Evolutionary conservation across 2,888 invertebrate species (phyloP).

Genomic region (Papilio protenor): DNA sequence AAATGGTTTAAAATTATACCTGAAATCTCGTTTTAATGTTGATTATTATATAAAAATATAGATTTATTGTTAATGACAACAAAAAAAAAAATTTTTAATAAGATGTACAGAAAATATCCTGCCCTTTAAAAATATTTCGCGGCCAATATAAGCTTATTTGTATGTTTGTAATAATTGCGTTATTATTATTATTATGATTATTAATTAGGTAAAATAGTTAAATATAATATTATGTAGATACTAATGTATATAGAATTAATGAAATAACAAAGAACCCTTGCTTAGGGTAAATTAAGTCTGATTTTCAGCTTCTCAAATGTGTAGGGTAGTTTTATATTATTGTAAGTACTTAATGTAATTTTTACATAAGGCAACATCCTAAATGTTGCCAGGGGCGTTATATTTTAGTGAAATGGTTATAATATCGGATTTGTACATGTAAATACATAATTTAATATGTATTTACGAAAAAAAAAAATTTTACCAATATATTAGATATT

Average conservation of each 20-base stretch:
- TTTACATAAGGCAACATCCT: neutral
- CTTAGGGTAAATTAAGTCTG: constrained; percentile 36
- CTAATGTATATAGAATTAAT: constrained; percentile 13
- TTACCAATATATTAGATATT: neutral
- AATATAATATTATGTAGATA: neutral
- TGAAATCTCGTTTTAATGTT: neutral
- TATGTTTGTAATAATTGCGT: neutral
- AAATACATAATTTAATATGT: constrained; percentile 14
- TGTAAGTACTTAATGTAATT: constrained; percentile 34
- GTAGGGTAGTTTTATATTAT: constrained; percentile 34
- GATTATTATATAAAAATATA: neutral
- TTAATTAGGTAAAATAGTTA: neutral
- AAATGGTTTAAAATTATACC: neutral
- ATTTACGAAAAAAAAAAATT: no score
- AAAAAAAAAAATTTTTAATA: no score
- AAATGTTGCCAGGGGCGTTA: constrained; percentile 27
- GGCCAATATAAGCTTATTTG: neutral
- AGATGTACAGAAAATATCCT: neutral
- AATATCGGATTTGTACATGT: constrained; percentile 31
- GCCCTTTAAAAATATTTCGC: neutral
- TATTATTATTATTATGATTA: no score
- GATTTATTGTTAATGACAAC: no score
- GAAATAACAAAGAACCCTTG: constrained; percentile 27
- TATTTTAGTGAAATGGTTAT: neutral
- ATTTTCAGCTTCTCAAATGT: constrained; percentile 37